These are phyloP conservation scores for Abscondita cerata DNA, from an alignment of 2,888 invertebrate species.

Conservation along the genomic window DNA sequence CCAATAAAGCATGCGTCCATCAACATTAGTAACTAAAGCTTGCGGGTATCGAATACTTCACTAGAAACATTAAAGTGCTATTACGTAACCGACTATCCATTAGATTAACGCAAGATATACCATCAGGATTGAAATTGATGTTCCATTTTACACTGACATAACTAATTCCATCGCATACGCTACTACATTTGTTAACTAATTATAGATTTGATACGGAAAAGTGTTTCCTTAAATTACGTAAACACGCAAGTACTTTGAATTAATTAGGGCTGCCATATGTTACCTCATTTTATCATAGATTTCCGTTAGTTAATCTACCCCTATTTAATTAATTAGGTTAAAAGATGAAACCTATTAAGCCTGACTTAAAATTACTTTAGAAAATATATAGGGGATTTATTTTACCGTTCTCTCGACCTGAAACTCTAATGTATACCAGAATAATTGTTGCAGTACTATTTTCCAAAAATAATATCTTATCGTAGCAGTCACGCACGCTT, in stretches of 20 bases:
- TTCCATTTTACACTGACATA: constrained; percentile 8
- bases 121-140: constrained; percentile 15
- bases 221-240: constrained; percentile 40
- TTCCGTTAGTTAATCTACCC: constrained; percentile 20
- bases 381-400: constrained; percentile 20
- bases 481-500: background rate
- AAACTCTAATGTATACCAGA: background rate
- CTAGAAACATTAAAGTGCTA: constrained; percentile 28
- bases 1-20: background rate
- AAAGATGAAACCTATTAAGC: constrained; percentile 31
- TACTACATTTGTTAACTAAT: constrained; percentile 35
- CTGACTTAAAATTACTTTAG: constrained; percentile 20
- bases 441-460: too few species aligned
- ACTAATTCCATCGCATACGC: constrained; percentile 18
- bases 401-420: background rate
- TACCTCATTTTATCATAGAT: constrained; percentile 26
- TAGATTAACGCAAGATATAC: constrained; percentile 16
- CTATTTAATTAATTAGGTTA: constrained; percentile 34
- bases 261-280: constrained; percentile 32
- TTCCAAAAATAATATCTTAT: too few species aligned
- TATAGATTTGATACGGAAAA: constrained; percentile 41
- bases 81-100: constrained; percentile 18
- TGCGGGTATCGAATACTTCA: constrained; percentile 17
- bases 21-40: background rate
- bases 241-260: constrained; percentile 37